Base-by-base conservation (phyloP, 2,113 vertebrate genomes). In the Etia nguti region DNA sequence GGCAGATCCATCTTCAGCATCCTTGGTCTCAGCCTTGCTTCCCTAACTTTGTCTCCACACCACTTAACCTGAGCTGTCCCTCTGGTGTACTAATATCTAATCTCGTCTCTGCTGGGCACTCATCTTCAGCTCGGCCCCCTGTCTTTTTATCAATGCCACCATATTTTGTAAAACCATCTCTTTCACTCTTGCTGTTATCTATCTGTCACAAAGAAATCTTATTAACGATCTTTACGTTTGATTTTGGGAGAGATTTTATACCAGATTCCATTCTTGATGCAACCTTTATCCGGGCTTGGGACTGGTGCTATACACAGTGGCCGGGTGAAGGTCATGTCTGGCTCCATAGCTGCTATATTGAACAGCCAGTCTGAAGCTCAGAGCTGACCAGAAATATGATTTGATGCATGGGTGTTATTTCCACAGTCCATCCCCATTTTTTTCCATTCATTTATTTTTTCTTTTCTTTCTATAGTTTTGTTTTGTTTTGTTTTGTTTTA, bases 341-440 rank as follows among this genome's bases (percentile, higher is more conserved):
- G 41, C 13, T 46, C 8, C 41, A 18, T 29, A 26, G 22, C 68
- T 46, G 22, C 38, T 26, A 46, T 26, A 46, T 10, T 65, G 0
- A 38, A 38, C 34, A 65, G 6, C 4, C 10, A 70, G 36, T 41
- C 36, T 70, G 62, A 22, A 0, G 0, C 43, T 0, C 36, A 43
- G 41, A 68, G 36, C 36, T 22, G 62, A 68, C 20, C 62, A 41
- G 11, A 41, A 68, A 22, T 41, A 9, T 38, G 62, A 41, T 15
- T 5, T 68, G 62, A 68, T 2, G 7, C 10, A n/a, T 68, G 60
- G 57, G 8, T 68, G 12, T 68, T 68, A 68, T 68, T 68, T 68
- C 36, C 0, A 5, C 11, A 22, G 11, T 68, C 0, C 20, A 15
- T 68, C 20, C 22, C 36, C 20, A 15, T 38, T 41, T 68, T 68